Percentiles rank a stretch among this genome's conserved stretches.
Conservation (phyloP, 2,797 vertebrate species). For the Clarias pachynema region DNA sequence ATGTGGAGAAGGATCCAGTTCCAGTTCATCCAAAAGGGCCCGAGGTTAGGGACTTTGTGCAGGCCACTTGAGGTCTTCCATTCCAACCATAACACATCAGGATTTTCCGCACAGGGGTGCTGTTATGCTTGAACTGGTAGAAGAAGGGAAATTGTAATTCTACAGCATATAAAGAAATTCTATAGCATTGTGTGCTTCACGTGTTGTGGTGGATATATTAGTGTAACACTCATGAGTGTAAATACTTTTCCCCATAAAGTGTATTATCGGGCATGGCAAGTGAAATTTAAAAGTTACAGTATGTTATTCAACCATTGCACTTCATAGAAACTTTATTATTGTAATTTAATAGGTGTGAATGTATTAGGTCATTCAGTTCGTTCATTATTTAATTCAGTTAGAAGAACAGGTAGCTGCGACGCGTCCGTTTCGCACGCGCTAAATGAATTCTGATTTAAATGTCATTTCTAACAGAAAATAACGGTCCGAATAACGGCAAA, state of each 20-base stretch:
- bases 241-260: background rate
- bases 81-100: background rate
- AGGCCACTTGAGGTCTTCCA: background rate
- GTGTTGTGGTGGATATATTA: background rate
- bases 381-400: background rate
- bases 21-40: background rate
- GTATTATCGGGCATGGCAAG: background rate
- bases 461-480: background rate
- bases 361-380: too few species aligned
- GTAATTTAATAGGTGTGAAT: background rate
- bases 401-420: background rate
- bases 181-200: background rate
- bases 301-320: background rate
- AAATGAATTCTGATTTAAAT: background rate
- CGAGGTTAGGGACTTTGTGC: background rate
- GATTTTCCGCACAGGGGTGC: background rate
- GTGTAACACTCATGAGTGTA: background rate
- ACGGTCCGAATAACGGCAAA: background rate
- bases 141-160: background rate
- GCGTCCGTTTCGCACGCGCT: background rate
- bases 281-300: too few species aligned
- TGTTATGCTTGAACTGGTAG: background rate
- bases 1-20: background rate
- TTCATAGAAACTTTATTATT: background rate
- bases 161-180: background rate